These are phyloP conservation scores for Gymnobelideus leadbeateri DNA, from an alignment of 2,113 vertebrate species.

Conservation along the genomic window DNA sequence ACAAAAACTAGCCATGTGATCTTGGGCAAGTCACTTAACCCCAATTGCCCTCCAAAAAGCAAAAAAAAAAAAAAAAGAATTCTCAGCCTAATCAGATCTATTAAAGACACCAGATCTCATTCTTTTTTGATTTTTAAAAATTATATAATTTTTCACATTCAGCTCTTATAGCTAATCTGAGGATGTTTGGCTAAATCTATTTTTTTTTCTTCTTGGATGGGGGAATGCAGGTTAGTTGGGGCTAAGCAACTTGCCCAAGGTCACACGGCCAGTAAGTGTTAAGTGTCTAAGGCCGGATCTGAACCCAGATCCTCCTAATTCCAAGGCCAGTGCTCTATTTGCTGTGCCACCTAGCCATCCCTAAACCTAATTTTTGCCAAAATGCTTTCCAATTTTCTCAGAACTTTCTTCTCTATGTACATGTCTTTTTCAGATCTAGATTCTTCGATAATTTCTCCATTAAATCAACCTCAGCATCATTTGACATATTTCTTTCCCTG, in stretches of 20 bases:
- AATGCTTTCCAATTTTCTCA: neutral
- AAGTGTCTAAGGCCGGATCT: too few species aligned
- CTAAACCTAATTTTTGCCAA: neutral
- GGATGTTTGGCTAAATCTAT: neutral
- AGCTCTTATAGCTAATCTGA: too few species aligned
- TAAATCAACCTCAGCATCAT: neutral
- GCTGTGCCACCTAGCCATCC: too few species aligned
- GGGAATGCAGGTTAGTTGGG: too few species aligned
- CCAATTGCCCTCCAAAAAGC: too few species aligned
- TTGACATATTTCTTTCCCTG: neutral
- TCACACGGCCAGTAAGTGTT: too few species aligned
- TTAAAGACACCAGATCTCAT: neutral
- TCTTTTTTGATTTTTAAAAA: neutral
- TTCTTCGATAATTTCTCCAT: neutral
- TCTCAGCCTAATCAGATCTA: neutral
- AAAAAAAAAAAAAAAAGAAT: too few species aligned
- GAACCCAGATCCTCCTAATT: too few species aligned
- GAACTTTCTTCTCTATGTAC: neutral
- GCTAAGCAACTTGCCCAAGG: too few species aligned
- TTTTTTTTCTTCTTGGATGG: neutral
- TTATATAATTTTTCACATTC: neutral
- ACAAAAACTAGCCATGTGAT: too few species aligned
- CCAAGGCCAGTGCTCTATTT: too few species aligned
- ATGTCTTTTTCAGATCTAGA: neutral
- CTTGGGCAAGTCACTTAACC: too few species aligned